A percentile compares a stretch with the other conserved stretches of the same genome.
phyloP scores from a whole-genome alignment of 2,888 invertebrate species.

The Pachymerium ferrugineum region DNA sequence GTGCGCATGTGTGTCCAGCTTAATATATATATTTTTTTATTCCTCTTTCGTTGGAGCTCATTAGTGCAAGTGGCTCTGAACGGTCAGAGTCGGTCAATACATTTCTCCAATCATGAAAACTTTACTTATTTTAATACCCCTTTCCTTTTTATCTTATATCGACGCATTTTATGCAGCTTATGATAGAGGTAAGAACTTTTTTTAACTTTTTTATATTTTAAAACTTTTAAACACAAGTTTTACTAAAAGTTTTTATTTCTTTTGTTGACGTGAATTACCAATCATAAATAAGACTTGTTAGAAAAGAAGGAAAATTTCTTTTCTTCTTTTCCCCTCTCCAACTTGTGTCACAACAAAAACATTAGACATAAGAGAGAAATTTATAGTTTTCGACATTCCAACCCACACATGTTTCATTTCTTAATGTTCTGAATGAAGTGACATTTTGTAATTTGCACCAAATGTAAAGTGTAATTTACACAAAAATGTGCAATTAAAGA shows the following conservation, averaged over 20 bases:
- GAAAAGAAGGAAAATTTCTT: neutral
- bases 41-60: neutral
- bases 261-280: too few species aligned
- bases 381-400: neutral
- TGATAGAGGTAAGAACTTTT: neutral
- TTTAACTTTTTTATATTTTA: neutral
- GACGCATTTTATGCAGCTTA: neutral
- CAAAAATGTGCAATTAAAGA: neutral
- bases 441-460: neutral
- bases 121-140: too few species aligned
- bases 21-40: neutral
- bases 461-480: neutral
- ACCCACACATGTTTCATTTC: neutral
- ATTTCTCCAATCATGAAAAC: too few species aligned
- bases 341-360: neutral
- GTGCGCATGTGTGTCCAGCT: slow-evolving; percentile 1
- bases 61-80: neutral
- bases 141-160: neutral
- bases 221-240: neutral
- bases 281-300: neutral
- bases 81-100: too few species aligned
- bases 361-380: neutral
- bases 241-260: neutral
- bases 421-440: neutral
- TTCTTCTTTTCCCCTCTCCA: neutral